A percentile compares a stretch with the other conserved stretches of the same genome.
Evolutionary conservation across 2,113 vertebrate genomes (phyloP).

Genomic region (Chiloscyllium plagiosum): DNA sequence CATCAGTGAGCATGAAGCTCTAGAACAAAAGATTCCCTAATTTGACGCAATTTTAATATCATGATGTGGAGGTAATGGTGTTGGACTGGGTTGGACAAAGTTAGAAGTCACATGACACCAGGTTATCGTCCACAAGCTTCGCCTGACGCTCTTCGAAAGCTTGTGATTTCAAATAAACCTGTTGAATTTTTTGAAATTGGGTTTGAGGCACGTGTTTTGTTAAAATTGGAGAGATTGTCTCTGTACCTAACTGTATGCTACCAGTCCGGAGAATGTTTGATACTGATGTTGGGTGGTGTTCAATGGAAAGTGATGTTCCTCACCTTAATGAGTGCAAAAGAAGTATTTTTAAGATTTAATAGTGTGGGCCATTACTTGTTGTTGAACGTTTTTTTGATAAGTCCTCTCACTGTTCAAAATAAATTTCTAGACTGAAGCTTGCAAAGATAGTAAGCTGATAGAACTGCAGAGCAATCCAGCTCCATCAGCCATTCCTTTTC

Average conservation of each 20-base stretch:
- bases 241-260: not conserved
- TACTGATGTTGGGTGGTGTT: not conserved
- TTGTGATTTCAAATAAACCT: too few relatives aligned
- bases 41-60: not conserved
- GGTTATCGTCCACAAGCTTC: too few relatives aligned
- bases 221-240: not conserved
- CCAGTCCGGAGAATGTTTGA: not conserved
- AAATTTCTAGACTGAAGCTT: not conserved
- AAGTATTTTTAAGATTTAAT: not conserved
- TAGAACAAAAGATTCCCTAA: not conserved
- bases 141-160: too few relatives aligned
- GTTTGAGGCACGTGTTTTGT: not conserved
- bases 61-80: too few relatives aligned
- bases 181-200: not conserved
- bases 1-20: too few relatives aligned
- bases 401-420: not conserved
- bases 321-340: not conserved
- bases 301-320: not conserved
- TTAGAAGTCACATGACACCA: too few relatives aligned
- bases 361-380: not conserved
- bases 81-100: too few relatives aligned
- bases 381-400: not conserved
- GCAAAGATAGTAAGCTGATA: not conserved
- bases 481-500: not conserved
- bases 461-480: not conserved